Evolutionary conservation across 2,888 invertebrate species (phyloP), one percentile per base, ranked within the genome.

Genomic region (Endomychus coccineus): DNA sequence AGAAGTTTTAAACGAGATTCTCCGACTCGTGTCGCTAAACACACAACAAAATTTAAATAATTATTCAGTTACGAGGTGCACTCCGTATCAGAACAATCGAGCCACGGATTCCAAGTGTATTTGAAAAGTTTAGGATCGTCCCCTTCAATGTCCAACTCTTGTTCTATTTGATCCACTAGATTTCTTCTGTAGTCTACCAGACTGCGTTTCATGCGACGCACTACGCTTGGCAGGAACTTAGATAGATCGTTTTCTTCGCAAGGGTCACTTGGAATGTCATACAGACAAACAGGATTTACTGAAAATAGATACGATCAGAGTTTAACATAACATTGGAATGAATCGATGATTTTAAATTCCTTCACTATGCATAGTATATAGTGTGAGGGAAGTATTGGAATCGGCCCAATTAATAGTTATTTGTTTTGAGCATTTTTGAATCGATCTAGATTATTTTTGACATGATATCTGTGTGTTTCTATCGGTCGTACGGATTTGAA

Each of bases 231-330:
- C 6, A 73, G 73, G 34, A 62, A 66, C 29, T 62, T 56, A 57
- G 75, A 72, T 27, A 78, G 56, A 53, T 90, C 83, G 50, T 77
- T 77, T 34, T 77, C 78, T 60, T 90, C 89, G 52, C 84, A 80
- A 0, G 89, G 88, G 61, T 90, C 90, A 32, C 73, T 71, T 1
- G 75, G 74, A 25, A 90, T 75, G 58, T 90, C 81, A 64, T 78
- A 90, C 9, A 83, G 69, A 51, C 83, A 83, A n/a, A 78, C 77
- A 3, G 73, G 70, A 22, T 62, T 72, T 42, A 57, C 77, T 77
- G 56, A 45, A 68, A 68, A 42, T 27, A 17, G 25, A 34, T 34
- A 17, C 13, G n/a, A n/a, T n/a, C n/a, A n/a, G n/a, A n/a, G n/a
- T n/a, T n/a, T n/a, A n/a, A 9, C 27, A 25, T 10, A 25, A 9